Conservation (phyloP, 1,140 invertebrate genomes). For the Aphelenchoides besseyi region DNA sequence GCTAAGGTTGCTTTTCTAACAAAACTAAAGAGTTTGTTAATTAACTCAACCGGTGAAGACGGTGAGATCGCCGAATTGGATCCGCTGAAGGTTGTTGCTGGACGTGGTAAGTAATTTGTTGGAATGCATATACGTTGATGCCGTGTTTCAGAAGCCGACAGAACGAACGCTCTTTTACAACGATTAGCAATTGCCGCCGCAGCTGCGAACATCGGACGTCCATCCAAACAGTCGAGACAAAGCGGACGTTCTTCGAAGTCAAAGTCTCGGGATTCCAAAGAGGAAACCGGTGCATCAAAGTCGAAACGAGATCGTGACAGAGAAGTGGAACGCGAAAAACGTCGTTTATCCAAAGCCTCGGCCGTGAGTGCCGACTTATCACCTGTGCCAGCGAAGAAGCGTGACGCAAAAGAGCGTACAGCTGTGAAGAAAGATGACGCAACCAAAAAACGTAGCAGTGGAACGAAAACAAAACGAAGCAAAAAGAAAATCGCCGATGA, state of each 20-base stretch:
- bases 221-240: slow-evolving; percentile 14
- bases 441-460: slow-evolving; percentile 22
- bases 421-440: slow-evolving; percentile 18
- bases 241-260: neutral
- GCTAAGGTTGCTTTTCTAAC: slow-evolving; percentile 44
- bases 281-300: neutral
- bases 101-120: too few species aligned
- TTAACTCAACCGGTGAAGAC: slow-evolving; percentile 38
- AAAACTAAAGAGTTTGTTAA: slow-evolving; percentile 33
- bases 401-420: slow-evolving; percentile 7
- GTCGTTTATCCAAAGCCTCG: slow-evolving; percentile 9
- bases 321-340: slow-evolving; percentile 25
- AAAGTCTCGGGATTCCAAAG: slow-evolving; percentile 1
- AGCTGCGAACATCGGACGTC: slow-evolving; percentile 7
- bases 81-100: neutral
- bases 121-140: too few species aligned
- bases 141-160: slow-evolving; percentile 46
- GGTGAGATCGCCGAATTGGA: neutral
- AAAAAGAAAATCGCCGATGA: slow-evolving; percentile 23
- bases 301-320: slow-evolving; percentile 10
- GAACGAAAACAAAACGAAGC: slow-evolving; percentile 14
- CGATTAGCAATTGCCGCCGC: slow-evolving; percentile 43
- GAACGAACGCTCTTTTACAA: slow-evolving; percentile 50
- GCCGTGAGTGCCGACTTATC: neutral
- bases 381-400: neutral